Evolutionary conservation across 2,888 invertebrate genomes (phyloP).

Genomic region (Tinea pellionella): DNA sequence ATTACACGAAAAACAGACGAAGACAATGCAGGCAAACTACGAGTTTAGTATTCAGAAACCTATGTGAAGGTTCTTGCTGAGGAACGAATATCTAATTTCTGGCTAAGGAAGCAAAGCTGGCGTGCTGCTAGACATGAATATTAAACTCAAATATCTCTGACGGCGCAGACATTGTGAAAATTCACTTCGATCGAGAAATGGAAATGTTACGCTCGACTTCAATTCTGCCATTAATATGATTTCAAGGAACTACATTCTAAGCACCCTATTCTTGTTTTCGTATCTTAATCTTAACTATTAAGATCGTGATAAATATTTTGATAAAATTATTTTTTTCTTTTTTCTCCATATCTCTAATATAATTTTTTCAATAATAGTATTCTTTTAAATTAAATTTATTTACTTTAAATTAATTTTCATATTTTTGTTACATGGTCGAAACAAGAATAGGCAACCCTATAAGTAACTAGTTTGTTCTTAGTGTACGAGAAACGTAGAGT

Average conservation of each 20-base stretch:
- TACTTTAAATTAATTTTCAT: no score
- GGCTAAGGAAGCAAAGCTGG: slow-evolving; percentile 42
- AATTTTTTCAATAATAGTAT: no score
- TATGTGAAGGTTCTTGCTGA: slow-evolving; percentile 33
- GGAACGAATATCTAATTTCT: slow-evolving; percentile 48
- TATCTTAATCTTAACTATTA: neutral
- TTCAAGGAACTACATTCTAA: slow-evolving; percentile 18
- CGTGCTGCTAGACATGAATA: slow-evolving; percentile 44
- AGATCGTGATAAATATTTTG: no score
- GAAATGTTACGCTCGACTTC: slow-evolving; percentile 48
- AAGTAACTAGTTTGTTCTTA: slow-evolving; percentile 5
- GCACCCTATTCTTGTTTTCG: neutral
- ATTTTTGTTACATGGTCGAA: no score
- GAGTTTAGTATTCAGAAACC: slow-evolving; percentile 25
- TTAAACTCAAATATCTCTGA: slow-evolving; percentile 41
- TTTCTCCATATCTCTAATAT: no score
- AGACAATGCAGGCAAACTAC: neutral
- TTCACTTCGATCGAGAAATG: slow-evolving; percentile 46
- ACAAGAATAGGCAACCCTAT: neutral
- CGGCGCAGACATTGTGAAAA: slow-evolving; percentile 34
- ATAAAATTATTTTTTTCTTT: no score
- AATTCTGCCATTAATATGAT: slow-evolving; percentile 53
- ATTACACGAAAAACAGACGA: no score
- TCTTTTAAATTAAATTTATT: no score
- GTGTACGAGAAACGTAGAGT: neutral